These are phyloP conservation scores for Thamnaconus septentrionalis DNA, from an alignment of 2,113 vertebrate species.

Conservation along the genomic window DNA sequence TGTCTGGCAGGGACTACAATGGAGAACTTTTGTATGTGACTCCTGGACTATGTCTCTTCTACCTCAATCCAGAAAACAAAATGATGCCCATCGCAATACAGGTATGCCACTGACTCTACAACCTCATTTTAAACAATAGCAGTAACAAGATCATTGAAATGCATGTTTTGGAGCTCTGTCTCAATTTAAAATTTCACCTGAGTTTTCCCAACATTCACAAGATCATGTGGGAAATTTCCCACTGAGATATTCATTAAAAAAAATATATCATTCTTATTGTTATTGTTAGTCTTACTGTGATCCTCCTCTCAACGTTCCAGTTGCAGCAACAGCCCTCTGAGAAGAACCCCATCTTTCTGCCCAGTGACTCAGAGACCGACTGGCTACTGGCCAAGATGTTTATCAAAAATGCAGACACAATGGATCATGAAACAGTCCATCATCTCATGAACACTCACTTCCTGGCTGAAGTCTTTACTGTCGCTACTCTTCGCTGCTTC, in stretches of 20 bases:
- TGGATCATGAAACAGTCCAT: conserved; percentile 60
- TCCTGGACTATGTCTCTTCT: conserved; percentile 71
- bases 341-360: conserved; percentile 74
- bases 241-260: too few species aligned
- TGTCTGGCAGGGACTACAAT: conserved; percentile 36
- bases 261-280: too few species aligned
- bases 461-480: conserved; percentile 65
- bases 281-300: too few species aligned
- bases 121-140: too few species aligned
- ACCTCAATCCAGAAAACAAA: conserved; percentile 62
- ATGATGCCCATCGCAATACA: conserved; percentile 78
- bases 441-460: conserved; percentile 74
- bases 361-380: conserved; percentile 68
- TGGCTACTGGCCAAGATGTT: conserved; percentile 80
- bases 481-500: conserved; percentile 70
- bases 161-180: too few species aligned
- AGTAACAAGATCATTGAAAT: too few species aligned
- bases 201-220: too few species aligned
- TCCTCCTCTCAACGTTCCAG: conserved; percentile 43
- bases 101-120: conserved; percentile 59
- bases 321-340: conserved; percentile 51
- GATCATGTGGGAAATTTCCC: background rate
- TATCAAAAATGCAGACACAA: conserved; percentile 68
- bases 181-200: too few species aligned
- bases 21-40: conserved; percentile 50